Conservation (phyloP, 2,797 vertebrate species). For the Cottoperca gobio region DNA sequence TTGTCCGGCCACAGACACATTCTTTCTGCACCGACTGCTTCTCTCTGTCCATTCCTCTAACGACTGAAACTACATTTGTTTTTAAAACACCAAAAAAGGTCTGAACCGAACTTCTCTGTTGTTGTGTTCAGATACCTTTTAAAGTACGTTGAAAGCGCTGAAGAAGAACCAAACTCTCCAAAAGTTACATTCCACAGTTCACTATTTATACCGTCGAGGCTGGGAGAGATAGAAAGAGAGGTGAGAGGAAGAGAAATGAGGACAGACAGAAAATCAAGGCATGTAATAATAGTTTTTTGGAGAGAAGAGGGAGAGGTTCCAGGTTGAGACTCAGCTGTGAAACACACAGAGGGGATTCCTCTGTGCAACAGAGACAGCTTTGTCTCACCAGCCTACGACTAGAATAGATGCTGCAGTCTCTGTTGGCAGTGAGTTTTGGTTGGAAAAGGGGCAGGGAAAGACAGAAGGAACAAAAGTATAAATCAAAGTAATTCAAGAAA, state of each 20-base stretch:
- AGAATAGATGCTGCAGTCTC: conserved; percentile 39
- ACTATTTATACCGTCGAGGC: conserved; percentile 56
- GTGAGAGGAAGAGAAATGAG: conserved; percentile 41
- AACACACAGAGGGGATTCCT: conserved; percentile 59
- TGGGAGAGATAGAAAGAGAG: conserved; percentile 37
- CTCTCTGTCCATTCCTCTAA: conserved; percentile 39
- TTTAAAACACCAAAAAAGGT: not conserved
- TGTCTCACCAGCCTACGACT: conserved; percentile 42
- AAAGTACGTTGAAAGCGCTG: conserved; percentile 1
- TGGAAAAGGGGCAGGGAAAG: not conserved
- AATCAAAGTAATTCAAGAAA: conserved; percentile 5
- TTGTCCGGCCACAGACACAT: conserved; percentile 77
- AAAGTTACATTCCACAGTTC: conserved; percentile 46
- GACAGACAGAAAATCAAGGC: conserved; percentile 29
- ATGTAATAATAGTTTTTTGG: conserved; percentile 60
- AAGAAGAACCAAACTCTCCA: conserved; percentile 27
- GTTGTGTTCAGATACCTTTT: not conserved
- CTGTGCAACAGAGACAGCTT: conserved; percentile 65
- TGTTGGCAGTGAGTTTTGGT: conserved; percentile 14
- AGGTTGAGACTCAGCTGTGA: conserved; percentile 56
- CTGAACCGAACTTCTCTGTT: not conserved
- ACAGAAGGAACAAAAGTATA: not conserved
- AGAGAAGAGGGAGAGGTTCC: conserved; percentile 45
- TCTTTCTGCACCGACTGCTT: conserved; percentile 72
- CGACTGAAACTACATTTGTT: conserved; percentile 21